Percentiles rank a stretch among this genome's conserved stretches.
Conservation (phyloP, 2,797 vertebrate species). For the Varecia variegata region DNA sequence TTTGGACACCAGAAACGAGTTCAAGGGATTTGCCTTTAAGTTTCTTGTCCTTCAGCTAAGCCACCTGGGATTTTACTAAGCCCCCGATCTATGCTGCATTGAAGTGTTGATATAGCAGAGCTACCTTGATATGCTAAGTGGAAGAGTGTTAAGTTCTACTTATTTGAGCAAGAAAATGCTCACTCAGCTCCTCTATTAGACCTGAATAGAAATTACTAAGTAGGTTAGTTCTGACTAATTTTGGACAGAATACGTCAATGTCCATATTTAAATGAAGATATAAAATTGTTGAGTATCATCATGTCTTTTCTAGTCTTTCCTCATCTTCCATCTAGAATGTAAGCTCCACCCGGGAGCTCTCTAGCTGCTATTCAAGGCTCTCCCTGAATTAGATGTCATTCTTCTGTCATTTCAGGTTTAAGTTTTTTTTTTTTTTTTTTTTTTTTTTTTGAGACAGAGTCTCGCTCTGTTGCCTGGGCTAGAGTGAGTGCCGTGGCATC, state of each 20-base stretch:
- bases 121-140: neutral
- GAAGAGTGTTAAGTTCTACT: neutral
- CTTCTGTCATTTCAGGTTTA: neutral
- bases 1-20: neutral
- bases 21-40: neutral
- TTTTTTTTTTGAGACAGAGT: neutral
- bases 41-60: neutral
- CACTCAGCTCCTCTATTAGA: rapidly evolving
- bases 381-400: neutral
- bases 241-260: neutral
- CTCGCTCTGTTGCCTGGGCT: no score
- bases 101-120: neutral
- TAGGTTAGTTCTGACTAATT: neutral
- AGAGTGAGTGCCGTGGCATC: no score
- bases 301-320: neutral
- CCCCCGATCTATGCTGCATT: neutral
- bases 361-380: neutral
- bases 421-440: constrained; percentile 36
- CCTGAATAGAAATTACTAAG: neutral
- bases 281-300: neutral
- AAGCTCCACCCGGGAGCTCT: neutral
- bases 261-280: neutral
- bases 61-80: neutral
- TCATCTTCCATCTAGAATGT: neutral
- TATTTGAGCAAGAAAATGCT: neutral